Evolutionary conservation across 35 echinoderm and acorn worm species (phyloP).

Genomic region (Holothuria glaberrima): DNA sequence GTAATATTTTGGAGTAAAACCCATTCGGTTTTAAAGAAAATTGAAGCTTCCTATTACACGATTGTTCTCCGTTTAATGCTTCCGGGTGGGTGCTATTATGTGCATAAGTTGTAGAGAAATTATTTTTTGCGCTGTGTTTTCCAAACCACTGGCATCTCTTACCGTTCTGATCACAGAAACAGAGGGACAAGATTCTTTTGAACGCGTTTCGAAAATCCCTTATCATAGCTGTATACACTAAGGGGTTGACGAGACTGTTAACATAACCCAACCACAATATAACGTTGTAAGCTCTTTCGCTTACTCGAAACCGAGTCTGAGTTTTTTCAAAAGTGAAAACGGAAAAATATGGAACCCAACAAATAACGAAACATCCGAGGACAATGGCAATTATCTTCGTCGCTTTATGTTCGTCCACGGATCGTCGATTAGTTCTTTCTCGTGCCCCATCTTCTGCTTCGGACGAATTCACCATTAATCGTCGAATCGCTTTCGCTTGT

Average conservation of each 20-base stretch:
- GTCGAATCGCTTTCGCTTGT: slow-evolving; percentile 79
- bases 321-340: slow-evolving; percentile 77
- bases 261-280: slow-evolving; percentile 91
- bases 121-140: slow-evolving; percentile 11
- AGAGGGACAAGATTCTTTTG: slow-evolving; percentile 63
- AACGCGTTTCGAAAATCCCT: slow-evolving; percentile 89
- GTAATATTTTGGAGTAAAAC: slow-evolving; percentile 66
- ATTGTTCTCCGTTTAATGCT: slow-evolving; percentile 5
- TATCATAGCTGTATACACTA: slow-evolving; percentile 84
- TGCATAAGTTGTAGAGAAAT: slow-evolving; percentile 48
- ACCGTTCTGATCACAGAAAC: slow-evolving; percentile 22
- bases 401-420: slow-evolving; percentile 82
- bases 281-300: slow-evolving; percentile 31
- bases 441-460: slow-evolving; percentile 35
- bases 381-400: slow-evolving; percentile 90
- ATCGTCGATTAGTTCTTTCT: slow-evolving; percentile 48
- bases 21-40: slow-evolving; percentile 72
- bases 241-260: slow-evolving; percentile 85
- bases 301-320: slow-evolving; percentile 5
- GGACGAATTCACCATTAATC: slow-evolving; percentile 60
- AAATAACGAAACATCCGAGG: slow-evolving; percentile 85
- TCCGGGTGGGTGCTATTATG: slow-evolving; percentile 62
- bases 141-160: slow-evolving; percentile 40
- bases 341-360: slow-evolving; percentile 97
- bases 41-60: slow-evolving; percentile 61